A percentile compares a stretch with the other conserved stretches of the same genome.
phyloP scores from a whole-genome alignment of 2,888 invertebrate genomes.

The Hermodice carunculata region DNA sequence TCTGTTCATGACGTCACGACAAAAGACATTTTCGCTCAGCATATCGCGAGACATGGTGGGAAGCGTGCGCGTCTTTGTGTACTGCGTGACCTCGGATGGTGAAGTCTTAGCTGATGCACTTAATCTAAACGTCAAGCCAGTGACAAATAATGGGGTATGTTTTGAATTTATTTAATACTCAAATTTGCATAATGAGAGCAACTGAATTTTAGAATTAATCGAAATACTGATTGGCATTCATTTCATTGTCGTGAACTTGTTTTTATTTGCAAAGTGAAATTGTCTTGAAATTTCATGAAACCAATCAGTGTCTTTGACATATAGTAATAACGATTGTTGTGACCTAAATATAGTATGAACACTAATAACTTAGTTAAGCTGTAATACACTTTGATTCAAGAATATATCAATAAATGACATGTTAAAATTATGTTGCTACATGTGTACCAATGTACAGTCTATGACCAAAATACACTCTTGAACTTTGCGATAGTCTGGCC shows the following conservation, averaged over 20 bases:
- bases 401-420: too few relatives aligned
- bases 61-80: conserved; percentile 88
- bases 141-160: conserved; percentile 73
- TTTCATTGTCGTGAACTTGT: not conserved
- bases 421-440: too few relatives aligned
- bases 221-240: not conserved
- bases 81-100: conserved; percentile 77
- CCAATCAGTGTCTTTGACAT: conserved; percentile 1
- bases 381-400: too few relatives aligned
- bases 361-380: too few relatives aligned
- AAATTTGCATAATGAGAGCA: not conserved
- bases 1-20: conserved; percentile 78
- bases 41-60: conserved; percentile 80
- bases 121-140: conserved; percentile 95
- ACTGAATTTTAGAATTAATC: not conserved
- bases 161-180: not conserved
- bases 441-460: too few relatives aligned
- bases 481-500: too few relatives aligned
- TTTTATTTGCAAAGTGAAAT: not conserved
- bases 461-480: too few relatives aligned
- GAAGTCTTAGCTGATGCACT: conserved; percentile 91
- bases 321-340: too few relatives aligned
- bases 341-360: too few relatives aligned
- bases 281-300: not conserved
- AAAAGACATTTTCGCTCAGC: conserved; percentile 72